Percentiles rank a stretch among this genome's conserved stretches.
Evolutionary conservation across 2,113 vertebrate genomes (phyloP).

Genomic region (Halcyon malimbica): DNA sequence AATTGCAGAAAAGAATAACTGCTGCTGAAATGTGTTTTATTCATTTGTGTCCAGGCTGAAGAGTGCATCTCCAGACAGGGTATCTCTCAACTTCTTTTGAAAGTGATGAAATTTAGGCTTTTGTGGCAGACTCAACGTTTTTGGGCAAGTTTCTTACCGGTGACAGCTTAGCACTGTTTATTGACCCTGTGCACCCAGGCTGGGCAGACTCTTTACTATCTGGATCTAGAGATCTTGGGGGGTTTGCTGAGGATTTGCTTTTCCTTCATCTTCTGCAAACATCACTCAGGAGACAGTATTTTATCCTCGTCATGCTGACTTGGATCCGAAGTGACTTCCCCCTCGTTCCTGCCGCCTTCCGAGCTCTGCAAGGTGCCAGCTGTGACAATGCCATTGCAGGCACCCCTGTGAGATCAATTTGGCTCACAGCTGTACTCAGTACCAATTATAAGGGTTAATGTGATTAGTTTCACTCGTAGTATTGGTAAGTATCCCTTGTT

Average conservation of each 20-base stretch:
- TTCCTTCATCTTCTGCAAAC: not conserved
- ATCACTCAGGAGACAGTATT: not conserved
- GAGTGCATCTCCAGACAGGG: not conserved
- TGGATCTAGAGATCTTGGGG: not conserved
- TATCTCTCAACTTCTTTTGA: not conserved
- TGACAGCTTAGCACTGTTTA: not conserved
- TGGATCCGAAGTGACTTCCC: not conserved
- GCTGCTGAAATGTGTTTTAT: not conserved
- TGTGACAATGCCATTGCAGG: not conserved
- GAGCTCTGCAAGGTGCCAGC: not conserved
- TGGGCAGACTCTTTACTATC: not conserved
- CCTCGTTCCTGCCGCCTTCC: not conserved
- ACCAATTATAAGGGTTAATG: constrained; percentile 56
- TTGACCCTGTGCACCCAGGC: not conserved
- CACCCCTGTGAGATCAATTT: constrained; percentile 51
- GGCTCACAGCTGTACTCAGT: constrained; percentile 31
- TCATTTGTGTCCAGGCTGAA: not conserved
- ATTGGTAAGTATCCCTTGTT: not conserved
- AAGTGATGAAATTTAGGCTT: not conserved
- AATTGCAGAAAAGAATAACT: not conserved
- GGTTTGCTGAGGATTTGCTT: not conserved
- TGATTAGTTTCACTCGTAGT: constrained; percentile 31
- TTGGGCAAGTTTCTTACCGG: not conserved
- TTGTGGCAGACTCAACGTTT: not conserved
- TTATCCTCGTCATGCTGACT: not conserved